phyloP scores from a whole-genome alignment of 2,888 invertebrate genomes.

The Brassicogethes aeneus region DNA sequence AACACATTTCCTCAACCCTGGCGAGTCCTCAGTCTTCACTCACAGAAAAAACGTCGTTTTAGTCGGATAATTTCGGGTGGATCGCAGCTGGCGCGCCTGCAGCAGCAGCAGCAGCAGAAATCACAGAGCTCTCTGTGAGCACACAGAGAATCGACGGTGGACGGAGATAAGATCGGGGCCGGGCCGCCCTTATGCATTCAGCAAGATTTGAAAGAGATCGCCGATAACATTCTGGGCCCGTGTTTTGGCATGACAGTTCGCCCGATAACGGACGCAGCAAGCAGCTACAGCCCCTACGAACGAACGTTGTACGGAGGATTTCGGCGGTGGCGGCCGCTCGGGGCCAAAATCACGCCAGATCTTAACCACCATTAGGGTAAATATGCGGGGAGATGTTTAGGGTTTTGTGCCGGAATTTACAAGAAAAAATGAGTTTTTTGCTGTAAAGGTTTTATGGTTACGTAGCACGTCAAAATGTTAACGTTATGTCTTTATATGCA shows the following conservation, averaged over 20 bases:
- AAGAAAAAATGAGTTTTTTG: too few species aligned
- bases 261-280: constrained; percentile 42
- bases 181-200: constrained; percentile 44
- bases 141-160: neutral
- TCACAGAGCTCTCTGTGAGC: neutral
- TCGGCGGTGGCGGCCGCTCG: constrained; percentile 7
- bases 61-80: too few species aligned
- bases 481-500: too few species aligned
- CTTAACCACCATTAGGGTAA: too few species aligned
- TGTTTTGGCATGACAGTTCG: constrained; percentile 45
- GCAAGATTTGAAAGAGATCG: constrained; percentile 45
- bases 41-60: too few species aligned
- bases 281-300: constrained; percentile 31
- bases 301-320: constrained; percentile 5
- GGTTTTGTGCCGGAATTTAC: too few species aligned
- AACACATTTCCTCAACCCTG: too few species aligned
- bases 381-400: too few species aligned
- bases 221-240: constrained; percentile 44
- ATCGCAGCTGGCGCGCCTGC: too few species aligned
- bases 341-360: constrained; percentile 6
- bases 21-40: too few species aligned
- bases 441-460: too few species aligned
- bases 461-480: too few species aligned
- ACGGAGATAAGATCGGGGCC: constrained; percentile 31
- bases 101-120: neutral